Evolutionary conservation across 1,140 invertebrate species (phyloP).

Genomic region (Ceratitis capitata): DNA sequence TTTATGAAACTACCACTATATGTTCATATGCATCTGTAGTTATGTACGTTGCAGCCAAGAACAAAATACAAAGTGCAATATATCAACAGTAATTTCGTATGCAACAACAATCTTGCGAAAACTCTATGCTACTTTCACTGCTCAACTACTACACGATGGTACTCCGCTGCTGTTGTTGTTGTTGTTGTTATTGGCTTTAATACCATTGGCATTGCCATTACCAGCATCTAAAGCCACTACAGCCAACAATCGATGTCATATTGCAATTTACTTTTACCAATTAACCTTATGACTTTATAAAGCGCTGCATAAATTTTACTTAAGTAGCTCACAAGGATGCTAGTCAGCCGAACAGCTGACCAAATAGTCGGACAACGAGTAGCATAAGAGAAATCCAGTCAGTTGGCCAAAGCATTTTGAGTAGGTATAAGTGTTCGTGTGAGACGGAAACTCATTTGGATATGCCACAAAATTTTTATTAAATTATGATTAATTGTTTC

Average conservation of each 20-base stretch:
- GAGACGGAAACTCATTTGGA: background rate
- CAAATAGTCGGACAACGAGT: background rate
- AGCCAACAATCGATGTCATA: slow-evolving; percentile 25
- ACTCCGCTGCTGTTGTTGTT: background rate
- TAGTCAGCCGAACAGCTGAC: background rate
- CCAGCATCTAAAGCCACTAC: too few relatives aligned
- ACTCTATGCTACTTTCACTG: background rate
- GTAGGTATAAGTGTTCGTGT: background rate
- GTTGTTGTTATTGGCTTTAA: background rate
- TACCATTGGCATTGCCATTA: background rate
- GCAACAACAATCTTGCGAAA: background rate
- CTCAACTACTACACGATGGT: background rate
- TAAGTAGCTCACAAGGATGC: slow-evolving; percentile 37
- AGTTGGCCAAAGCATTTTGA: background rate
- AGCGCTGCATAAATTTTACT: slow-evolving; percentile 61
- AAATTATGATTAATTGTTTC: too few relatives aligned
- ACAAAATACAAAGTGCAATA: background rate
- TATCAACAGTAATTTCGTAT: background rate
- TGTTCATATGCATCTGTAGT: too few relatives aligned
- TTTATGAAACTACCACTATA: too few relatives aligned
- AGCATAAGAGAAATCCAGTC: background rate
- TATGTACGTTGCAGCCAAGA: background rate
- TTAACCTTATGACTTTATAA: slow-evolving; percentile 64
- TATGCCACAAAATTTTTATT: too few relatives aligned
- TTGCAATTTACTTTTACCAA: slow-evolving; percentile 64